Percentiles rank a stretch among this genome's conserved stretches.
phyloP scores from a whole-genome alignment of 2,797 vertebrate genomes.

The Hemitrygon akajei region DNA sequence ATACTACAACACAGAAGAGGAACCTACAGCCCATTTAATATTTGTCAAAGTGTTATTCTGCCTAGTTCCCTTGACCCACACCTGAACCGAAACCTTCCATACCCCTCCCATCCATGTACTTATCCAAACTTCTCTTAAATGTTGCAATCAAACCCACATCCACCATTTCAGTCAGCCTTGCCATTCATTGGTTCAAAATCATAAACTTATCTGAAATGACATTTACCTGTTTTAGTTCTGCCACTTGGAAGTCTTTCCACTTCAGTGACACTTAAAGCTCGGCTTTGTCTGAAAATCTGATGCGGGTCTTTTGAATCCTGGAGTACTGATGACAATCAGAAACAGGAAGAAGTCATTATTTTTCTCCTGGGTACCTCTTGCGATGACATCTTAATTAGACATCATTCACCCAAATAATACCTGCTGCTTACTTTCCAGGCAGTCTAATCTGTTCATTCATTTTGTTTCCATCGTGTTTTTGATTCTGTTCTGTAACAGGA shows the following conservation, averaged over 20 bases:
- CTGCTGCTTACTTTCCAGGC: background rate
- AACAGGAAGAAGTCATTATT: background rate
- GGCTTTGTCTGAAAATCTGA: background rate
- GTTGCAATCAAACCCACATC: too few relatives aligned
- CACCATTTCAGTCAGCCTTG: too few relatives aligned
- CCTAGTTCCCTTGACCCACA: too few relatives aligned
- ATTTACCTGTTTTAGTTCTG: background rate
- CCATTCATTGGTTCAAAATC: background rate
- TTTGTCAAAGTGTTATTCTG: too few relatives aligned
- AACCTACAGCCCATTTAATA: too few relatives aligned
- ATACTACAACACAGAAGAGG: too few relatives aligned
- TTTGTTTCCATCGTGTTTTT: background rate
- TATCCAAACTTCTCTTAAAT: too few relatives aligned
- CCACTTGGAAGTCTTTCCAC: background rate
- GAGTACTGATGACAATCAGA: background rate
- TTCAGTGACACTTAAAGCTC: background rate
- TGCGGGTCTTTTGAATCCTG: background rate
- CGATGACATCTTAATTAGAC: background rate
- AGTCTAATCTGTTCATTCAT: background rate
- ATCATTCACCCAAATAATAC: background rate
- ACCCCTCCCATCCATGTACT: too few relatives aligned
- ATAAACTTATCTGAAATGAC: background rate
- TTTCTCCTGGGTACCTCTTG: background rate
- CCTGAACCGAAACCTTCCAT: too few relatives aligned
- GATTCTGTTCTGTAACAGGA: background rate